Evolutionary conservation across 2,113 vertebrate genomes (phyloP).

Genomic region (Boleophthalmus pectinirostris): DNA sequence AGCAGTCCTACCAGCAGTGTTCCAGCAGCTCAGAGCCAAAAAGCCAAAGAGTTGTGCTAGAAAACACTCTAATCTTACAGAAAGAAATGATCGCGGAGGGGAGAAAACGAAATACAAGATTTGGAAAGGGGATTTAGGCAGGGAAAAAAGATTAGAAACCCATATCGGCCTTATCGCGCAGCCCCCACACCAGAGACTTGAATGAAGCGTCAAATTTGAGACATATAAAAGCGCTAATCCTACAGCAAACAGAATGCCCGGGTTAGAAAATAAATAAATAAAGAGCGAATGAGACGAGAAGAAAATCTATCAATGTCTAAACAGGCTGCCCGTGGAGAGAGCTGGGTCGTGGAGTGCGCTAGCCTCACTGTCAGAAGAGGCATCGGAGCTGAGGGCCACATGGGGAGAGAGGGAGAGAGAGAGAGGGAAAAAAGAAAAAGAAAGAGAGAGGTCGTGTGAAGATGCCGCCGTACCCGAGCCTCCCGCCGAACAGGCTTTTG

Average conservation of each 20-base stretch:
- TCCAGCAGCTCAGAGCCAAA: conserved; percentile 59
- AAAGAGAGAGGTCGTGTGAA: conserved; percentile 64
- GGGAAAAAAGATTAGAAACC: conserved; percentile 79
- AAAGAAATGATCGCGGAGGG: conserved; percentile 62
- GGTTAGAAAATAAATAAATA: conserved; percentile 56
- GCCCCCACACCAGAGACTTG: conserved; percentile 78
- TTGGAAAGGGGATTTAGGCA: conserved; percentile 79
- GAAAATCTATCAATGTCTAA: conserved; percentile 63
- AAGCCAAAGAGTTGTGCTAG: conserved; percentile 67
- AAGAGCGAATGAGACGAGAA: conserved; percentile 26
- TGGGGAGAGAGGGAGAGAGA: conserved; percentile 50
- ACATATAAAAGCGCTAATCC: conserved; percentile 83
- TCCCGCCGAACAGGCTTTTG: conserved; percentile 42
- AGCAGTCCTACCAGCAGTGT: conserved; percentile 63
- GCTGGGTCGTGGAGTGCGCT: conserved; percentile 47
- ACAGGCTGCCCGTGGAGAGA: conserved; percentile 54
- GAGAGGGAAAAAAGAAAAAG: conserved; percentile 15
- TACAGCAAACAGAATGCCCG: conserved; percentile 77
- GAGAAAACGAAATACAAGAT: conserved; percentile 72
- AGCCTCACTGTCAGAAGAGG: conserved; percentile 54
- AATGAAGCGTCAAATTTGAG: conserved; percentile 83
- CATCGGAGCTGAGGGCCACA: conserved; percentile 49
- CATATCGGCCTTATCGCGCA: conserved; percentile 79
- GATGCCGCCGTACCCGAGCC: conserved; percentile 55
- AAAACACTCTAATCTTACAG: conserved; percentile 77